These are phyloP conservation scores for Sorex fumeus DNA, from an alignment of 2,113 vertebrate species.

Conservation along the genomic window DNA sequence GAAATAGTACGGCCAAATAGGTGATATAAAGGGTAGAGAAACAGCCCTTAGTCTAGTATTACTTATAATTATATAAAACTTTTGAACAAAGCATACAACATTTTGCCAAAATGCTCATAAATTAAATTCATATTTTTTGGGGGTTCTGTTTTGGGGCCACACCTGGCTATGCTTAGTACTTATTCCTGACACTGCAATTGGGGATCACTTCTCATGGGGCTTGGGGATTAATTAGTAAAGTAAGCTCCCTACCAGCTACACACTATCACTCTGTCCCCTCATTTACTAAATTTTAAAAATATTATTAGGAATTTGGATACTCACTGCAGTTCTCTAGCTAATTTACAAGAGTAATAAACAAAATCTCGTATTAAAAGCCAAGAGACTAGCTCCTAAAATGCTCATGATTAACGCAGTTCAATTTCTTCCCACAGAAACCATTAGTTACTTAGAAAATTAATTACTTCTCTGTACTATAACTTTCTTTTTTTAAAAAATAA, in stretches of 20 bases:
- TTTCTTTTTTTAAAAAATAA: background rate
- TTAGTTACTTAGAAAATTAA: conserved; percentile 41
- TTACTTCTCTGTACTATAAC: background rate
- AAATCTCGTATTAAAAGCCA: background rate
- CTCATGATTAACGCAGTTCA: background rate
- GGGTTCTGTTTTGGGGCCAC: background rate
- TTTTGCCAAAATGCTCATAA: background rate
- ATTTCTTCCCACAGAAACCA: conserved; percentile 4
- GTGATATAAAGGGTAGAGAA: background rate
- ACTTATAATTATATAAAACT: conserved; percentile 13
- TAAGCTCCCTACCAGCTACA: too few relatives aligned
- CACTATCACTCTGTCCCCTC: too few relatives aligned
- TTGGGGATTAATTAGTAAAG: too few relatives aligned
- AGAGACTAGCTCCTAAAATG: background rate
- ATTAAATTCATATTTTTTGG: background rate
- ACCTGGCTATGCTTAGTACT: too few relatives aligned
- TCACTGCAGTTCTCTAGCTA: background rate
- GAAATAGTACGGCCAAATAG: conserved; percentile 3
- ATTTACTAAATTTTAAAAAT: background rate
- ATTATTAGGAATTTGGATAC: background rate
- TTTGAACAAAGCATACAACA: background rate
- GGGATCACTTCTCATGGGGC: too few relatives aligned
- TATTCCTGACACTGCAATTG: too few relatives aligned
- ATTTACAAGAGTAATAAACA: background rate
- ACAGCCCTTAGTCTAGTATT: conserved; percentile 16